Base-by-base conservation (phyloP, 2,888 invertebrate genomes). In the Phalera bucephala region DNA sequence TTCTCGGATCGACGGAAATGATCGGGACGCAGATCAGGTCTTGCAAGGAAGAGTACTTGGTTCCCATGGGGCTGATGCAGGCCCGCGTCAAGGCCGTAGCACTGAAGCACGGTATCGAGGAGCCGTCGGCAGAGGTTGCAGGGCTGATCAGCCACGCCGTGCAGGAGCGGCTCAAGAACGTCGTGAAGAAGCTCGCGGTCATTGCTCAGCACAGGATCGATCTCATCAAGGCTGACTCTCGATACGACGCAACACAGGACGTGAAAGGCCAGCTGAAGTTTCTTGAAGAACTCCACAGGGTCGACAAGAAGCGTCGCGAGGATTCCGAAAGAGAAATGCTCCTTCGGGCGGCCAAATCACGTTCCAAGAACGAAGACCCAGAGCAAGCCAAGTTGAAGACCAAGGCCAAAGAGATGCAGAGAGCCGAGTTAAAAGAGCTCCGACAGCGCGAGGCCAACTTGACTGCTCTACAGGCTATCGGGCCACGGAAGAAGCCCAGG, bases 331-430 rank as follows among this genome's bases (percentile, higher is more conserved):
- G 99, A 42, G 99, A 99, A 81, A 94, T 98, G 90, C 89, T 99
- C 32, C 81, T 99, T 58, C 91, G 97, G 50, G 97, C 98, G 12
- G 99, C 98, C 33, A 99, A 98, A 82, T 98, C 97, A 59, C 92
- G 99, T 49, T 97, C 98, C 35, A 98, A 98, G 91, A 94, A 96
- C 37, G 99, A 99, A 85, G 99, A 99, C 88, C 98, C 99, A 0
- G 99, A 99, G 73, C 98, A 99, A 79, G 96, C 97, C 1, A 99
- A 99, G 78, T 91, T 99, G 49, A 99, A 98, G 86, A 98, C 98
- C 45, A 98, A 98, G 86, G 88, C 85, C 0, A 94, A 94, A 68
- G 94, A 98, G 93, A 96, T 98, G 96, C 98, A 99, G 88, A 92
- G 97, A 44, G 97, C 96, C 0, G 98, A 98, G 80, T 93, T 97